phyloP scores from a whole-genome alignment of 2,888 invertebrate genomes.

The Apodemia hepburni region DNA sequence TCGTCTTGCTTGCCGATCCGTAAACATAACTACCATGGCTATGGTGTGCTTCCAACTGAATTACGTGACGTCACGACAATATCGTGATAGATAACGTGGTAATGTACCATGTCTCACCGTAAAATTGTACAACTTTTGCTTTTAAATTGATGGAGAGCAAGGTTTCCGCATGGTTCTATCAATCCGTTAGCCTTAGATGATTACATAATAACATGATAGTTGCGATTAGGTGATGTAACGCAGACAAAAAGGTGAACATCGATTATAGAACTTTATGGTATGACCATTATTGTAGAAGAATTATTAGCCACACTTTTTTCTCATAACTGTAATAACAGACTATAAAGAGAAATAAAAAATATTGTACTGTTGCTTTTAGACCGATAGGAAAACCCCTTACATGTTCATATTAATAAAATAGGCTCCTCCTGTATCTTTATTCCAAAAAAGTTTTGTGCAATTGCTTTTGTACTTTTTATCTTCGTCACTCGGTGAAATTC shows the following conservation, averaged over 20 bases:
- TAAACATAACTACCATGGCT: constrained; percentile 33
- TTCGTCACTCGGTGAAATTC: too few relatives aligned
- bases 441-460: too few relatives aligned
- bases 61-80: constrained; percentile 41
- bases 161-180: neutral
- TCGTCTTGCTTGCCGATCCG: constrained; percentile 45
- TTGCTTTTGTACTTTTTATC: too few relatives aligned
- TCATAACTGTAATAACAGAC: too few relatives aligned
- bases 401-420: too few relatives aligned
- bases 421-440: too few relatives aligned
- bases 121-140: constrained; percentile 24
- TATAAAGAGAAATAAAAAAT: too few relatives aligned
- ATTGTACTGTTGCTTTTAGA: too few relatives aligned
- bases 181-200: neutral
- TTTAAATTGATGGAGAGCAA: constrained; percentile 17
- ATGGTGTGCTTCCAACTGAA: constrained; percentile 37
- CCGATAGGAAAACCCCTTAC: too few relatives aligned
- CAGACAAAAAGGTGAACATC: neutral
- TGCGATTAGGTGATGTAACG: neutral
- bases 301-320: neutral
- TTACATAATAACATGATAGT: constrained; percentile 2
- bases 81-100: constrained; percentile 32
- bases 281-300: neutral
- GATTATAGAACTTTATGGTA: neutral
- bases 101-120: constrained; percentile 20